A percentile compares a stretch with the other conserved stretches of the same genome.
Evolutionary conservation across 1,140 invertebrate species (phyloP).

Genomic region (Drosophila triauraria): DNA sequence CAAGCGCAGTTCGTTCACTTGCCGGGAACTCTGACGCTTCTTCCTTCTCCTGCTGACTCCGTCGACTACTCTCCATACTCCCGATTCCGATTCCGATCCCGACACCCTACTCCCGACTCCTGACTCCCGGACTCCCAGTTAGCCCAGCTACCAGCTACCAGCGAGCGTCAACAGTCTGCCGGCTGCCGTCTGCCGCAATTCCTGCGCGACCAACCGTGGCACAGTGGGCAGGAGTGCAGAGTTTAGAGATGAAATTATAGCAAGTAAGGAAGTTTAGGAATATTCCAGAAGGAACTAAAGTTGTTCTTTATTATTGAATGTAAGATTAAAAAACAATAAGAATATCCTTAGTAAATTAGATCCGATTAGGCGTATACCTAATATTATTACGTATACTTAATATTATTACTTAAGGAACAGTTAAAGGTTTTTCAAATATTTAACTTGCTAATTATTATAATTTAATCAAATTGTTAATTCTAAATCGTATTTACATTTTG

Average conservation of each 20-base stretch:
- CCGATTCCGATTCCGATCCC: constrained; percentile 8
- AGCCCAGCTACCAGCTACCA: constrained; percentile 5
- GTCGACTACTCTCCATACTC: not conserved
- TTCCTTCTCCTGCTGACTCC: constrained; percentile 20
- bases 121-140: constrained; percentile 8
- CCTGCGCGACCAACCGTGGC: constrained; percentile 40
- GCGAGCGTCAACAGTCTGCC: constrained; percentile 9
- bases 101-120: constrained; percentile 3
- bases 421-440: no score
- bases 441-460: no score
- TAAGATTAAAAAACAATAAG: not conserved
- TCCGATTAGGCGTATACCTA: constrained; percentile 10
- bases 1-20: constrained; percentile 56
- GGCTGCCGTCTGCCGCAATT: constrained; percentile 42
- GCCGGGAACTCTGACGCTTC: constrained; percentile 38
- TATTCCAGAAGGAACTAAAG: no score
- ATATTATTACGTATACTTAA: constrained; percentile 7
- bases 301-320: no score
- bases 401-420: not conserved
- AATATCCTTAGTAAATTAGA: not conserved
- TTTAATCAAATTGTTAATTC: not conserved
- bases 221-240: constrained; percentile 5
- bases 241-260: not conserved
- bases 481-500: not conserved
- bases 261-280: not conserved